phyloP scores from a whole-genome alignment of 2,113 vertebrate species.

The Macroglossus sobrinus region DNA sequence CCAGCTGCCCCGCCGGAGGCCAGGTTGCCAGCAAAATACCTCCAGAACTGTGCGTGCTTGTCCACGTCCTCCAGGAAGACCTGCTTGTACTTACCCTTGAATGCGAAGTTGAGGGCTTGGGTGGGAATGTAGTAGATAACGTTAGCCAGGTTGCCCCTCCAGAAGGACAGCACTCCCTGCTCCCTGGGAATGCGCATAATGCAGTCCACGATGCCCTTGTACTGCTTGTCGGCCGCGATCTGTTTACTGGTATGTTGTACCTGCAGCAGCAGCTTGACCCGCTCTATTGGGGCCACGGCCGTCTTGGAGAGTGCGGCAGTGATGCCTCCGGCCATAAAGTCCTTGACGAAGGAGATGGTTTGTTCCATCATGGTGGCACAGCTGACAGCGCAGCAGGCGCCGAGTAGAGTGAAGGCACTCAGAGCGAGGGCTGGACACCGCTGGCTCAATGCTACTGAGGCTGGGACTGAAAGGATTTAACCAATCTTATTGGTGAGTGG shows the following conservation, averaged over 20 bases:
- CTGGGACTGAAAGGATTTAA: too few species aligned
- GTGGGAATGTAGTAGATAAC: background rate
- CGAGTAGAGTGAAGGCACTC: too few species aligned
- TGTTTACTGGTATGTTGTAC: background rate
- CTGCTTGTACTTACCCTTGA: background rate
- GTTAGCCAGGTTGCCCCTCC: background rate
- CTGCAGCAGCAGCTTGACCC: background rate
- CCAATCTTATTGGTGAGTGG: background rate
- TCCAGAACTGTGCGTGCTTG: background rate
- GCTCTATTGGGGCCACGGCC: background rate
- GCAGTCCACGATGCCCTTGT: background rate
- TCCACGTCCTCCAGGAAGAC: background rate
- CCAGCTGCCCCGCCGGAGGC: background rate
- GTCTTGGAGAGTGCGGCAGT: background rate
- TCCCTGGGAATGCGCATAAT: background rate
- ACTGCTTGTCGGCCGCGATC: background rate
- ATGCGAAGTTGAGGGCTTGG: background rate
- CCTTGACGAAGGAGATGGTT: background rate
- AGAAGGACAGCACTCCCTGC: background rate
- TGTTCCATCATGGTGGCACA: background rate
- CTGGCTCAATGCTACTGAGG: too few species aligned
- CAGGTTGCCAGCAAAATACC: background rate
- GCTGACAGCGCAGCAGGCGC: fast-evolving
- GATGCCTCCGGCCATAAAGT: background rate
- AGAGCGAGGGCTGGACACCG: background rate